Base-by-base conservation (phyloP, 2,113 vertebrate genomes). In the Nettapus auritus region DNA sequence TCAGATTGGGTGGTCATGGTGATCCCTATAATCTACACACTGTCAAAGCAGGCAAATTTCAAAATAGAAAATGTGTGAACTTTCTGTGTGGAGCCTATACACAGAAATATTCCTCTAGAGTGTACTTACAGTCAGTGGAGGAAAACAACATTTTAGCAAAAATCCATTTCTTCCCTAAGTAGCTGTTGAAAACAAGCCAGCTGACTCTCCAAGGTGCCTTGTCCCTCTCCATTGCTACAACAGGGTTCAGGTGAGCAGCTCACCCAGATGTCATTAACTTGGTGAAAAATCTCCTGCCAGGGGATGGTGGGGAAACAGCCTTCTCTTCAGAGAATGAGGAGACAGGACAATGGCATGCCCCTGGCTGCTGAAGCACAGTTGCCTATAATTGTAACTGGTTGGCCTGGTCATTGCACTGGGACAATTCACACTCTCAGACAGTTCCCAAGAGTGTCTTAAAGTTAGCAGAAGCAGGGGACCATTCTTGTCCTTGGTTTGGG, bases 21-120 rank as follows among this genome's bases (percentile, higher is more conserved):
- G 38, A 21, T 55, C 56, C 50, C 7, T 42, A 13, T 62, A 44
- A 83, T n/a, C 38, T 70, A 57, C 9, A 26, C 3, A 22, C 26
- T 67, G 78, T 42, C 33, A 67, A 62, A 80, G 34, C 25, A 67
- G 33, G 46, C 2, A 1, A 38, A 42, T 63, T 67, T 76, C 82
- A 74, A 84, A 48, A 25, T 4, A 44, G 48, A 63, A 91, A 91
- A 59, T 20, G 6, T 53, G 36, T 63, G 57, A 68, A n/a, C 26
- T 69, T 63, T 82, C 55, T 63, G 9, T 2, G 0, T 63, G n/a
- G 22, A 0, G 5, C 40, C 48, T 52, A 0, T 22, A 67, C 20
- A 53, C 34, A 71, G 48, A 71, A 53, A 42, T 14, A 8, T 8
- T 74, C 20, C 26, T 63, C 60, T 63, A 53, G 31, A 5, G 11